phyloP scores from a whole-genome alignment of 2,888 invertebrate species.

The Eupelmus urozonus region DNA sequence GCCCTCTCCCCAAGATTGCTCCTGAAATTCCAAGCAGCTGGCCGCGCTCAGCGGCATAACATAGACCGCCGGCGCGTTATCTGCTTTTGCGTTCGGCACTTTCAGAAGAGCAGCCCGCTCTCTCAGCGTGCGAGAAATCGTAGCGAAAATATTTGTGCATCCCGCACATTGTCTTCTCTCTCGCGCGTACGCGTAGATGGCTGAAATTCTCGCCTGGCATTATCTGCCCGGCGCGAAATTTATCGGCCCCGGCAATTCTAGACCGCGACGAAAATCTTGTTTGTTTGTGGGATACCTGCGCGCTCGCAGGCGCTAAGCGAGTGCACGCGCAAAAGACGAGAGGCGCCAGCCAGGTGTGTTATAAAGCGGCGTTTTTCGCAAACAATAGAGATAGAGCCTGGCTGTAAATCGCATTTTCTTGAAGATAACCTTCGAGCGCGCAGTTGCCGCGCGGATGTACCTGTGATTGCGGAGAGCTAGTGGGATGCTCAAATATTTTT shows the following conservation, averaged over 20 bases:
- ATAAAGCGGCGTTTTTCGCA: slow-evolving; percentile 30
- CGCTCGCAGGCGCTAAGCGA: background rate
- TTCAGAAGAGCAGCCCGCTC: slow-evolving; percentile 60
- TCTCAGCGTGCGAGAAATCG: slow-evolving; percentile 51
- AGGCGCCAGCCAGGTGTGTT: slow-evolving; percentile 29
- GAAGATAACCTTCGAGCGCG: too few relatives aligned
- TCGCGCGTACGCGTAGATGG: background rate
- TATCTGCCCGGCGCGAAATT: slow-evolving; percentile 26
- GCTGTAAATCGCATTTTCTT: slow-evolving; percentile 46
- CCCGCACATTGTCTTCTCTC: slow-evolving; percentile 38
- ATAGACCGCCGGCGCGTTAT: slow-evolving; percentile 45
- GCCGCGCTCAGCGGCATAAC: slow-evolving; percentile 31
- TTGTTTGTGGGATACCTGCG: slow-evolving; percentile 8
- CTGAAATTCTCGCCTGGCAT: too few relatives aligned
- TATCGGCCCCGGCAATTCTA: slow-evolving; percentile 22
- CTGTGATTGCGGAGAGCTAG: too few relatives aligned
- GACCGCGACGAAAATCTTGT: slow-evolving; percentile 33
- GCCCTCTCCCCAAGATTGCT: slow-evolving; percentile 17
- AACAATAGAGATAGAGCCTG: slow-evolving; percentile 30
- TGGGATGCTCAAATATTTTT: too few relatives aligned
- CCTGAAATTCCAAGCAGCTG: slow-evolving; percentile 60
- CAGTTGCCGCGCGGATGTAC: too few relatives aligned
- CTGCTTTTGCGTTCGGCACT: slow-evolving; percentile 63
- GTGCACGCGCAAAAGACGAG: background rate
- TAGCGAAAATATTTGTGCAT: slow-evolving; percentile 64